Percentiles rank a stretch among this genome's conserved stretches.
These are phyloP conservation scores for Cyclophora punctaria DNA, from an alignment of 2,888 invertebrate species.

Conservation along the genomic window DNA sequence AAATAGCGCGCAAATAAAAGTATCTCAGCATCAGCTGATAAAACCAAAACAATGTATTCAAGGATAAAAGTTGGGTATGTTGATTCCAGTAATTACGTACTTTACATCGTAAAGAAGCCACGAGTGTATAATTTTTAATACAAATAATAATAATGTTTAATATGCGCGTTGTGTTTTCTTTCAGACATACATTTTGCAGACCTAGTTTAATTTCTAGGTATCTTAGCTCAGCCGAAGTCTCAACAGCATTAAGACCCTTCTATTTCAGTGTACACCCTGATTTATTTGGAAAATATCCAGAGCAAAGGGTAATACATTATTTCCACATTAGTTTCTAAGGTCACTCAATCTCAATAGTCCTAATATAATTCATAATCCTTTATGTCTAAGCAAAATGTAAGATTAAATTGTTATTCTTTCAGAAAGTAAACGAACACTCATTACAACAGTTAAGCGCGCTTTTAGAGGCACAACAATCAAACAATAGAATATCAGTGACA, in stretches of 20 bases:
- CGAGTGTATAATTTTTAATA: too few relatives aligned
- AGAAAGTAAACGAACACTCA: constrained; percentile 93
- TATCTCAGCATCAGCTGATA: constrained; percentile 1
- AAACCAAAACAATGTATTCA: constrained; percentile 49
- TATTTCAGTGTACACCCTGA: constrained; percentile 97
- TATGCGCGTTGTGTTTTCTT: too few relatives aligned
- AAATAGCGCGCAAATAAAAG: constrained; percentile 16
- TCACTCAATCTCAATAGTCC: too few relatives aligned
- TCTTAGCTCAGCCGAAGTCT: constrained; percentile 87
- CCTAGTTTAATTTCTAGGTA: constrained; percentile 40
- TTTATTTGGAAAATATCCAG: constrained; percentile 93
- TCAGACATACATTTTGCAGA: too few relatives aligned
- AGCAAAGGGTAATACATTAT: constrained; percentile 80
- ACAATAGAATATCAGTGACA: constrained; percentile 75
- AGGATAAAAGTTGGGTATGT: constrained; percentile 55
- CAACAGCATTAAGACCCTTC: constrained; percentile 93
- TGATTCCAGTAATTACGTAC: too few relatives aligned
- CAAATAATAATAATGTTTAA: too few relatives aligned
- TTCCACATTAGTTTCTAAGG: too few relatives aligned
- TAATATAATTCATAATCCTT: too few relatives aligned
- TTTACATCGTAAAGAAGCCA: too few relatives aligned
- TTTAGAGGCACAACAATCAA: constrained; percentile 84
- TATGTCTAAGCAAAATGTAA: background rate
- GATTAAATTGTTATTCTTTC: constrained; percentile 32
- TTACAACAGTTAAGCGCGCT: constrained; percentile 90